Percentiles rank a stretch among this genome's conserved stretches.
These are phyloP conservation scores for Gambusia yucatana DNA, from an alignment of 2,797 vertebrate species.

Conservation along the genomic window DNA sequence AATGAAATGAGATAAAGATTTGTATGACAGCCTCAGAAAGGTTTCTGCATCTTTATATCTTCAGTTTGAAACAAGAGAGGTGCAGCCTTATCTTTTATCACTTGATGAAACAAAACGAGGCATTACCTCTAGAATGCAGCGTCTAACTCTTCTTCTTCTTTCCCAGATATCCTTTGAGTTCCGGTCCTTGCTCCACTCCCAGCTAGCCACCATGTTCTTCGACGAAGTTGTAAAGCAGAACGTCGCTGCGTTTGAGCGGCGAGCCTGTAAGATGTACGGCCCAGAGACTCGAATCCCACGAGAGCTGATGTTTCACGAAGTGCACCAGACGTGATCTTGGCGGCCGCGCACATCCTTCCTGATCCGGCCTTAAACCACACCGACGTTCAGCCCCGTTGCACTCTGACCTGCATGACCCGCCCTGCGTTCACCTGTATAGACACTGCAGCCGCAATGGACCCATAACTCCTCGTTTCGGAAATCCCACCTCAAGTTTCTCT, in stretches of 20 bases:
- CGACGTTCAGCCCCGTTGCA: conserved; percentile 31
- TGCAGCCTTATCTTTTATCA: not conserved
- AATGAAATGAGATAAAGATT: not conserved
- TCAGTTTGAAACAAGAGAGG: not conserved
- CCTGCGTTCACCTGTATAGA: conserved; percentile 16
- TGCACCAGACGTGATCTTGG: conserved; percentile 90
- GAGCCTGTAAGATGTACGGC: conserved; percentile 87
- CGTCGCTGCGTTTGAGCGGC: conserved; percentile 91
- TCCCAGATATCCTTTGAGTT: conserved; percentile 96
- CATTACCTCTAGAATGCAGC: not conserved
- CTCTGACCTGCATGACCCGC: conserved; percentile 51
- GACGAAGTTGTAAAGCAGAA: conserved; percentile 97
- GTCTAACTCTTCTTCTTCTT: not conserved
- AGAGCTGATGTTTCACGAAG: conserved; percentile 94
- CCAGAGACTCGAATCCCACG: conserved; percentile 92
- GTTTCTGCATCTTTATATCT: not conserved
- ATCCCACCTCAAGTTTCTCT: conserved; percentile 27
- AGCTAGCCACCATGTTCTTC: conserved; percentile 93
- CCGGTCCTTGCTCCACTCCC: conserved; percentile 94
- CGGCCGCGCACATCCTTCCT: not conserved
- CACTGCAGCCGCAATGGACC: conserved; percentile 21
- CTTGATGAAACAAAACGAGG: not conserved
- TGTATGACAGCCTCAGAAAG: not conserved
- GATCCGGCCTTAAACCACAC: conserved; percentile 53
- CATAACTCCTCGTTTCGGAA: conserved; percentile 32